Base-by-base conservation (phyloP, 2,888 invertebrate genomes). In the Camponotus fellah region DNA sequence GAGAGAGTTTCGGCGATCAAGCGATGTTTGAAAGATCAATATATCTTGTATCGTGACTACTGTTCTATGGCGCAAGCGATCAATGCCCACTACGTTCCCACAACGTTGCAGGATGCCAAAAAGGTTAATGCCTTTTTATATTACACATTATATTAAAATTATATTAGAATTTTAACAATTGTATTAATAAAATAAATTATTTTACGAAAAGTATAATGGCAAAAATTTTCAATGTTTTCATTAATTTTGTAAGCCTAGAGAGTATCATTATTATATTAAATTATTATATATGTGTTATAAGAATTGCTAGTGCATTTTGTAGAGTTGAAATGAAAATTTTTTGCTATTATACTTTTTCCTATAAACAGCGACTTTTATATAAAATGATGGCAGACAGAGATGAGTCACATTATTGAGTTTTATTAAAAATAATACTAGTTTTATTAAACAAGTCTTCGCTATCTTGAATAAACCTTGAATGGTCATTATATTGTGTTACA, bases 11-110 rank as follows among this genome's bases (percentile, higher is more conserved):
- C 69, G n/a, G 87, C 86, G 60, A 93, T 93, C 85, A 92, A 88
- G 26, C 90, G 90, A n/a, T 92, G 92, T 92, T 65, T 93, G 37
- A 93, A 92, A 74, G 92, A 93, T 85, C 93, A 93, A 81, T 93
- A 92, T 58, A 74, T 88, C 2, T 82, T 93, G 53, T 93, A 93
- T 60, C 91, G 87, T 26, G 90, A 92, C n/a, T 92, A 91, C 80
- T 90, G 92, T 64, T 88, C 86, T 21, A 84, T 92, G 40, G 92
- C 92, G 37, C 86, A 87, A 62, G 88, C 90, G 8, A 79, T 92
- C 49, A 93, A 93, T 71, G 83, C 88, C n/a, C 92, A 89, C 71
- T 92, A 93, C 58, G 88, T 89, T 60, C 91, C 91, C 10, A 79
- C 86, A 34, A 91, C 85, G 34, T 64, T 91, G 2, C 85, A 88